Evolutionary conservation across 2,888 invertebrate species (phyloP), one percentile per base, ranked within the genome.

Genomic region (Hypomecis atomaria): DNA sequence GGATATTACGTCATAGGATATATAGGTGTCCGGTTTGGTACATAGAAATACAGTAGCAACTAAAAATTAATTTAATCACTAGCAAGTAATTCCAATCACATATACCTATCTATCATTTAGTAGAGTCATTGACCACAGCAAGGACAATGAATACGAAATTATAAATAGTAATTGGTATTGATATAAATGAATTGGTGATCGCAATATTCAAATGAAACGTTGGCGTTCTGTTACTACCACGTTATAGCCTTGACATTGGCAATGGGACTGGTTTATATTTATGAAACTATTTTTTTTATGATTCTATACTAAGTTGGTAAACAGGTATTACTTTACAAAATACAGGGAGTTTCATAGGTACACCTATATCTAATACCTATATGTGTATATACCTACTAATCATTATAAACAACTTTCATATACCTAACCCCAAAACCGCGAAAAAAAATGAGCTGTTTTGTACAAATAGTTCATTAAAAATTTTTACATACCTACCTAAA

Each of bases 211-310:
- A 50, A 62, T 55, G 8, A 43, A 43, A 59, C 59, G 56, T 55
- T 61, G 53, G 65, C 45, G 54, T 67, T 75, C 72, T 73, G 74
- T 74, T 74, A 23, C 23, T 2, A 23, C 23, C 23, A 23, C 67
- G 73, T 76, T 70, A 60, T 69, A 74, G 70, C 84, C 86, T 83
- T 86, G 86, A 82, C 83, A 81, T 80, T 83, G 82, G 74, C 72
- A 77, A 75, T 70, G 69, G 65, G 79, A 80, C 79, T 75, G 76
- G 77, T 61, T 52, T 52, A 40, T 6, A 2, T 23, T 40, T 5
- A 9, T 23, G 23, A 23, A 23, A 23, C 23, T 23, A 23, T 23
- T 23, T 23, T 23, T 23, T 23, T 23, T 23, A 3, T 23, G 23
- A 23, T 23, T 23, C 23, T 23, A 23, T 3, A 23, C 23, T 23